Conservation (phyloP, 2,888 invertebrate species). For the Bellardia pandia region DNA sequence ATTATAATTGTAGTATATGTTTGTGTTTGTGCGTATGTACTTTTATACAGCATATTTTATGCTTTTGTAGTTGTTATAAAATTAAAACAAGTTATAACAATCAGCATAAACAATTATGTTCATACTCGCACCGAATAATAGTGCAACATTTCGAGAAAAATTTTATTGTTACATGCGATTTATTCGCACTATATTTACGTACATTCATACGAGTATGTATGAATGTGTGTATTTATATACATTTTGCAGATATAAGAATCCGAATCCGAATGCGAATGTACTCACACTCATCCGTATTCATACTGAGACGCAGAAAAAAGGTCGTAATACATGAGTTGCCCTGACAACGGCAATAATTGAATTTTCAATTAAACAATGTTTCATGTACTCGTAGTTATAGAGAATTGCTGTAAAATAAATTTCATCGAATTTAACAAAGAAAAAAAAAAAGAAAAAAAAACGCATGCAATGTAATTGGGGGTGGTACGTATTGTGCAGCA, state of each 20-base stretch:
- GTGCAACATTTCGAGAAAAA: conserved; percentile 4
- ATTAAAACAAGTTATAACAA: neutral
- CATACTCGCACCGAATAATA: neutral
- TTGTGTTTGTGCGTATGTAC: too few species aligned
- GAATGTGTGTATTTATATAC: neutral
- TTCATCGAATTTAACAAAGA: conserved; percentile 30
- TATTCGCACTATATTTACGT: neutral
- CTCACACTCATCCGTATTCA: neutral
- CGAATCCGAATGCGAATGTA: neutral
- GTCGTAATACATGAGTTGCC: conserved; percentile 8
- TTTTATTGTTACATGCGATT: conserved; percentile 9
- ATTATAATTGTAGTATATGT: too few species aligned
- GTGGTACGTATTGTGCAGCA: neutral
- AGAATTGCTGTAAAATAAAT: conserved; percentile 41
- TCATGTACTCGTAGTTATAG: conserved; percentile 10
- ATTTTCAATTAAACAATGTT: conserved; percentile 56
- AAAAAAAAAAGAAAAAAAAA: conserved; percentile 15
- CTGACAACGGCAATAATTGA: conserved; percentile 53
- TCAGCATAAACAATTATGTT: conserved; percentile 25
- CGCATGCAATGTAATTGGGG: neutral
- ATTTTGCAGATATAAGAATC: neutral
- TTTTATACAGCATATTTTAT: neutral
- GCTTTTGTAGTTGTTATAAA: neutral
- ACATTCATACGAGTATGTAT: too few species aligned
- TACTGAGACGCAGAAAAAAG: neutral